Evolutionary conservation across 2,797 vertebrate genomes (phyloP).

Genomic region (Neosilurus hyrtlii): DNA sequence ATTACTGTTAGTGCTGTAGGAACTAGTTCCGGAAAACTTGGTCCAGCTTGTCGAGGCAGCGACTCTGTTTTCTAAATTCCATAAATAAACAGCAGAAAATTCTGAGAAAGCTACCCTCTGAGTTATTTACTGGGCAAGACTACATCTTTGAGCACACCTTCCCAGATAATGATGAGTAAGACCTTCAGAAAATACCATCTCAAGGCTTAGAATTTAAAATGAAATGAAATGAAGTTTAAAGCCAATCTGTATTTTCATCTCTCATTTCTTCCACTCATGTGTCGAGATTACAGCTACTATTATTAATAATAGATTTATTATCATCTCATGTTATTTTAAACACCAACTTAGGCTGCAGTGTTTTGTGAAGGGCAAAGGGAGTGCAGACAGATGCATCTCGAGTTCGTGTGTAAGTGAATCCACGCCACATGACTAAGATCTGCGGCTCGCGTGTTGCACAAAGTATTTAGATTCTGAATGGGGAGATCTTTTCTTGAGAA

Average conservation of each 20-base stretch:
- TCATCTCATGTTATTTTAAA: not conserved
- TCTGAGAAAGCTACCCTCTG: not conserved
- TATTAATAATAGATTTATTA: not conserved
- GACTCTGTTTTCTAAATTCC: not conserved
- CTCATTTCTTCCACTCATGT: too few relatives aligned
- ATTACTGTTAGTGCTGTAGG: conserved; percentile 32
- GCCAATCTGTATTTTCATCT: too few relatives aligned
- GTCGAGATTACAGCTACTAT: not conserved
- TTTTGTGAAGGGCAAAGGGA: not conserved
- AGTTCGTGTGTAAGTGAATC: not conserved
- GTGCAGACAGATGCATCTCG: conserved; percentile 1
- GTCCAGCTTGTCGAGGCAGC: not conserved
- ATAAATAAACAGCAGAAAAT: not conserved
- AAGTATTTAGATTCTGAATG: conserved; percentile 1
- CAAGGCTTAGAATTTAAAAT: not conserved
- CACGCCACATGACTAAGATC: not conserved
- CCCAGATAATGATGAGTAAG: not conserved
- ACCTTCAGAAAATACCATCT: not conserved
- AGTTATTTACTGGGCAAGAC: not conserved
- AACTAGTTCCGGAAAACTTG: conserved; percentile 26
- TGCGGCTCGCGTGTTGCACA: not conserved
- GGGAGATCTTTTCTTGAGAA: conserved; percentile 5
- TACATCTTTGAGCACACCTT: not conserved
- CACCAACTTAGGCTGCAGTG: not conserved
- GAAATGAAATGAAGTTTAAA: not conserved